Evolutionary conservation across 2,888 invertebrate genomes (phyloP).

Genomic region (Tiphia femorata): DNA sequence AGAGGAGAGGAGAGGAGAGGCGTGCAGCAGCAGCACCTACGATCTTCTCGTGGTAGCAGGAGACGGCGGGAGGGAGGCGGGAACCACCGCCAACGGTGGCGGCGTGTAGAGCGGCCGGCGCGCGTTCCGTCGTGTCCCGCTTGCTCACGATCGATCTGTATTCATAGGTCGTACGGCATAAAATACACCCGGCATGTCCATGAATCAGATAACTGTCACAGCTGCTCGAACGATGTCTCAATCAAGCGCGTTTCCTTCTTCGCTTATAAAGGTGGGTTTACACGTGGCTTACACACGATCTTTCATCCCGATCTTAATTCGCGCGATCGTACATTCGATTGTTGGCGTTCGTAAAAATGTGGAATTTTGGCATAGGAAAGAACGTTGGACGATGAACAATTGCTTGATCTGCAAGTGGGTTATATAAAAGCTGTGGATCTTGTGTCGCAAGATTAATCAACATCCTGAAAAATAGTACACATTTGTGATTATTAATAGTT

Average conservation of each 20-base stretch:
- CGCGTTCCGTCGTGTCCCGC: constrained; percentile 34
- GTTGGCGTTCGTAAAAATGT: no score
- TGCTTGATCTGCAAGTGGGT: no score
- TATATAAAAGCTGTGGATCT: no score
- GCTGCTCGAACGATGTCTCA: constrained; percentile 66
- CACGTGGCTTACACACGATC: constrained; percentile 18
- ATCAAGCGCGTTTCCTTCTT: constrained; percentile 55
- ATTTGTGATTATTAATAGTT: no score
- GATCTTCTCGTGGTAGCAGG: constrained; percentile 53
- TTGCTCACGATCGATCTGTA: constrained; percentile 66
- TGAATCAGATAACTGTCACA: constrained; percentile 70
- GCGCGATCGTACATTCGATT: no score
- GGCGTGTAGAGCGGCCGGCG: constrained; percentile 25
- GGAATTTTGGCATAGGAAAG: no score
- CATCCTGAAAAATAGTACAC: no score
- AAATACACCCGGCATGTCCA: constrained; percentile 69
- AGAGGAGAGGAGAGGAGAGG: neutral
- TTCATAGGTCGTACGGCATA: constrained; percentile 69
- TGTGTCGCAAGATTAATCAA: no score
- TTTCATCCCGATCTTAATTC: no score
- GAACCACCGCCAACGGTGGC: constrained; percentile 16
- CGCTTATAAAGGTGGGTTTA: no score
- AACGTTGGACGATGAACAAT: no score
- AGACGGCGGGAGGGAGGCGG: neutral
- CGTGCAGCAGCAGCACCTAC: constrained; percentile 42